Evolutionary conservation across 2,888 invertebrate species (phyloP).

Genomic region (Nephrotoma flavescens): DNA sequence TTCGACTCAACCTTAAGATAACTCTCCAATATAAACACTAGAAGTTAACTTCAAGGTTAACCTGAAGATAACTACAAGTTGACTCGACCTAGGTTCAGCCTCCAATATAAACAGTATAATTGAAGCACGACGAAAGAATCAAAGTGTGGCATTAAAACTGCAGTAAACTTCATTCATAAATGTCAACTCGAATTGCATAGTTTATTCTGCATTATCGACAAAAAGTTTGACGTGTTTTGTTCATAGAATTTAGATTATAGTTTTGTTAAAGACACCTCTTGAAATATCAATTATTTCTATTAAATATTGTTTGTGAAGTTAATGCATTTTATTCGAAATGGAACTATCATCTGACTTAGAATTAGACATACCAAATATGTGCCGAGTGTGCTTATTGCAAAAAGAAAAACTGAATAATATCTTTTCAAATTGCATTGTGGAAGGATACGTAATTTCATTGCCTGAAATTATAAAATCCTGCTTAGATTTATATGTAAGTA

Average conservation of each 20-base stretch:
- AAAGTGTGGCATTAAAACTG: too few relatives aligned
- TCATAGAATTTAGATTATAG: too few relatives aligned
- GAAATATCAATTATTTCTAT: neutral
- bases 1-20: too few relatives aligned
- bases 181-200: neutral
- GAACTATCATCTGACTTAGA: constrained; percentile 8
- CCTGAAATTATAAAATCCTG: constrained; percentile 10
- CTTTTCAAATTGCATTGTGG: constrained; percentile 10
- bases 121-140: too few relatives aligned
- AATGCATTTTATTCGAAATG: neutral
- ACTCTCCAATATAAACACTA: too few relatives aligned
- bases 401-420: constrained; percentile 9
- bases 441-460: constrained; percentile 11
- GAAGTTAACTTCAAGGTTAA: too few relatives aligned
- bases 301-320: neutral
- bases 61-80: too few relatives aligned
- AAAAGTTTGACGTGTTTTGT: neutral
- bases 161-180: too few relatives aligned
- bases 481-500: constrained; percentile 11
- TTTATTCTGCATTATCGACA: neutral
- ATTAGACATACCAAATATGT: constrained; percentile 10
- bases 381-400: constrained; percentile 11
- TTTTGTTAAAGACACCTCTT: neutral
- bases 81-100: too few relatives aligned
- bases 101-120: too few relatives aligned